Evolutionary conservation across 1,140 invertebrate species (phyloP), one percentile per base, ranked within the genome.

Genomic region (Drosophila parvula): DNA sequence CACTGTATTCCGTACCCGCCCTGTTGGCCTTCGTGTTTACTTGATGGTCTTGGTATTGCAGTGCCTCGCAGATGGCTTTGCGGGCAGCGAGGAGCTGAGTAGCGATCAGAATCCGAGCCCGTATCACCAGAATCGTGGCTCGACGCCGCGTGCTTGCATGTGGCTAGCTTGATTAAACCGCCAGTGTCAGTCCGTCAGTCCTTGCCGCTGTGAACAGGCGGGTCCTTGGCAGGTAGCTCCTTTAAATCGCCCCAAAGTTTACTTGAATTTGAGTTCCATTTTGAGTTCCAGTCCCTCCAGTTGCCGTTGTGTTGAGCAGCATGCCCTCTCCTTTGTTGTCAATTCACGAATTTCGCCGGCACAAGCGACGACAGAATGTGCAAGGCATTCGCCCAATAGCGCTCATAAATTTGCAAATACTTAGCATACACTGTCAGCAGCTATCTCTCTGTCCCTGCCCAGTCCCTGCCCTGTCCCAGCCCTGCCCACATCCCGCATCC

Each of bases 351-450:
- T 34, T 58, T 34, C 10, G 56, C 22, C 27, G 11, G 50, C 64
- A 78, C 67, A 34, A 40, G 22, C 44, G 28, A 51, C 69, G 28
- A 48, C 55, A 75, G 45, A 70, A 63, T 63, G 56, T 62, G 73
- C 71, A 44, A 75, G 64, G 62, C 40, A 75, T 62, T 67, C 55
- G 56, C 60, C 44, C 60, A 61, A 76, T 65, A 51, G 60, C 44
- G 61, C 60, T 77, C 82, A 79, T 88, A 86, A 82, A 88, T 86
- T 79, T 60, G 59, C 45, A 62, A 63, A 63, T 88, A 82, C 76
- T 85, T 88, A 79, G 83, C 64, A 86, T 84, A 74, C 47, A 75
- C 48, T 83, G 75, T 78, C 63, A 73, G 47, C 62, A 64, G 64
- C 60, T 50, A 58, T 56, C 59, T 59, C 51, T 27, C 38, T 51